These are phyloP conservation scores for Crypturellus undulatus DNA, from an alignment of 2,113 vertebrate species.

Conservation along the genomic window DNA sequence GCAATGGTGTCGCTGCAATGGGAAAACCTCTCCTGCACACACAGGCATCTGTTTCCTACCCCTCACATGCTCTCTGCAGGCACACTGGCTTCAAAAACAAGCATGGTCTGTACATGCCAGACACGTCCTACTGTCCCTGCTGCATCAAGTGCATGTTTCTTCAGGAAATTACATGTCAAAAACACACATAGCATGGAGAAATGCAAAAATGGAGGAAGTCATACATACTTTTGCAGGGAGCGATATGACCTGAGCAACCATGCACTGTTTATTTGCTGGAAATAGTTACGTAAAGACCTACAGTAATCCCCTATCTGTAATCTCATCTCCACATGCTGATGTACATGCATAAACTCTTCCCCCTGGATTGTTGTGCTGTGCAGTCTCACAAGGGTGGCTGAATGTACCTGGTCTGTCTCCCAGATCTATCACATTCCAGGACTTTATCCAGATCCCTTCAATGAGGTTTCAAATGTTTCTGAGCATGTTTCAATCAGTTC, in stretches of 20 bases:
- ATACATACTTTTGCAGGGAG: not conserved
- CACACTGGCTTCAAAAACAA: not conserved
- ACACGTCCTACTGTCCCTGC: not conserved
- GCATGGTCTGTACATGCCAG: not conserved
- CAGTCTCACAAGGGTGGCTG: not conserved
- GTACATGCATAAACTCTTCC: not conserved
- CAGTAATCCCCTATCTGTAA: not conserved
- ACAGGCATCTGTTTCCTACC: not conserved
- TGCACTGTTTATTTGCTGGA: not conserved
- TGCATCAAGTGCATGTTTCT: not conserved
- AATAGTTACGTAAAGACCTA: not conserved
- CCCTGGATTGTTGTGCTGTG: not conserved
- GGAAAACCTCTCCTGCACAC: not conserved
- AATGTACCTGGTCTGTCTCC: not conserved
- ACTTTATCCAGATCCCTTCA: conserved; percentile 53
- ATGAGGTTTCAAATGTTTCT: conserved; percentile 51
- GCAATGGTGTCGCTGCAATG: fast-evolving
- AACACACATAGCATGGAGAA: not conserved
- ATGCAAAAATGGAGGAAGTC: not conserved
- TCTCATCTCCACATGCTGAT: not conserved
- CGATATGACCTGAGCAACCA: not conserved
- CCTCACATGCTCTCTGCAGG: not conserved
- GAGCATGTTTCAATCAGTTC: conserved; percentile 65
- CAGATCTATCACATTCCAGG: conserved; percentile 56
- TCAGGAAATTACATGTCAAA: not conserved